A percentile compares a stretch with the other conserved stretches of the same genome.
These are phyloP conservation scores for Plectrocnemia conspersa DNA, from an alignment of 1,140 invertebrate genomes.

Conservation along the genomic window DNA sequence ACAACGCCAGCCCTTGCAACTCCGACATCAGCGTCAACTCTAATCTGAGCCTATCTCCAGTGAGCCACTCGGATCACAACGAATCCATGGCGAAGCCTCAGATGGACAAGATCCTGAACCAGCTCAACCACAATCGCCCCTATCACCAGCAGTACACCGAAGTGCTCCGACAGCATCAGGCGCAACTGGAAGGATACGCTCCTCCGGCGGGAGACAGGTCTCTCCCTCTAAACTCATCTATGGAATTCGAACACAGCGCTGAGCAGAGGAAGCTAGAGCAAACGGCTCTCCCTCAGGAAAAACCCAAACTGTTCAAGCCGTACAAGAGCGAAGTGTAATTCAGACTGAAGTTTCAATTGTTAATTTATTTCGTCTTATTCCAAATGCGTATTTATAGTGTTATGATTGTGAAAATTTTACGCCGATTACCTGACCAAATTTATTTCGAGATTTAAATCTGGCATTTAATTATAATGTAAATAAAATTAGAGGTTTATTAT, in stretches of 20 bases:
- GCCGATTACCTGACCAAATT: too few species aligned
- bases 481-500: too few species aligned
- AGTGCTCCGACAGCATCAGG: slow-evolving; percentile 36
- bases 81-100: slow-evolving; percentile 9
- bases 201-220: slow-evolving; percentile 18
- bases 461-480: too few species aligned
- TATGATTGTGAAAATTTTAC: too few species aligned
- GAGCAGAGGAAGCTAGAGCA: slow-evolving; percentile 38
- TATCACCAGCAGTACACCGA: slow-evolving; percentile 35
- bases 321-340: slow-evolving; percentile 60
- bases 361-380: too few species aligned
- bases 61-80: slow-evolving; percentile 18
- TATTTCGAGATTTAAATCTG: too few species aligned
- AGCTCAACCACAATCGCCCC: slow-evolving; percentile 23
- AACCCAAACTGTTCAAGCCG: slow-evolving; percentile 65
- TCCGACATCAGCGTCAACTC: slow-evolving; percentile 35
- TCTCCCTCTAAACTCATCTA: slow-evolving; percentile 36
- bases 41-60: slow-evolving; percentile 27
- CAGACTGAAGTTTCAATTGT: too few species aligned
- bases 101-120: slow-evolving; percentile 25
- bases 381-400: too few species aligned
- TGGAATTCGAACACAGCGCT: slow-evolving; percentile 36
- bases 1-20: slow-evolving; percentile 31
- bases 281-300: slow-evolving; percentile 44
- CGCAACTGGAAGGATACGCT: slow-evolving; percentile 24